phyloP scores from a whole-genome alignment of 2,797 vertebrate genomes.

The Sebastes nivosus region DNA sequence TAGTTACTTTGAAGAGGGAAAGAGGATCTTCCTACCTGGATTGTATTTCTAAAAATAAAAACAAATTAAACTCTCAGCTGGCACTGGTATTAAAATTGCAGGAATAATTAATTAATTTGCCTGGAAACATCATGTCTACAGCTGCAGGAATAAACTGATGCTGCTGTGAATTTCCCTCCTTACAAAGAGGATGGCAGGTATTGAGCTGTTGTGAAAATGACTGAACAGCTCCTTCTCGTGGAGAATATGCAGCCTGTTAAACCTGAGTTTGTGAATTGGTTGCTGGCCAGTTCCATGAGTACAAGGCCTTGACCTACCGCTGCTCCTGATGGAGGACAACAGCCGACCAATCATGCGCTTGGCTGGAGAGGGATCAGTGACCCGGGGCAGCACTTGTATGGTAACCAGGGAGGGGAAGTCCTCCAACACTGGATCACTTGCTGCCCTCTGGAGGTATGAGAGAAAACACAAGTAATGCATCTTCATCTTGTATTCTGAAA shows the following conservation, averaged over 20 bases:
- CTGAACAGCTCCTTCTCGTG: conserved; percentile 7
- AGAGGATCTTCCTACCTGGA: neutral
- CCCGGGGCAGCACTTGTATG: conserved; percentile 91
- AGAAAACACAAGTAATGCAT: neutral
- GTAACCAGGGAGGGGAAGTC: conserved; percentile 93
- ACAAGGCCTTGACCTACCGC: conserved; percentile 83
- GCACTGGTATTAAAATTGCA: neutral
- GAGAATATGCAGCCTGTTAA: neutral
- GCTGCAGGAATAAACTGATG: neutral
- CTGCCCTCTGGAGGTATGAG: conserved; percentile 73
- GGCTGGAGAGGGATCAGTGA: conserved; percentile 90
- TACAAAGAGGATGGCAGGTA: too few species aligned
- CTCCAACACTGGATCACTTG: conserved; percentile 85
- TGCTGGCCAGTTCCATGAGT: neutral
- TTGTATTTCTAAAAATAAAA: neutral
- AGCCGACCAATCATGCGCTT: conserved; percentile 93
- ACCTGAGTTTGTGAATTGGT: neutral
- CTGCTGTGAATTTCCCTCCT: neutral
- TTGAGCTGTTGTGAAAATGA: neutral
- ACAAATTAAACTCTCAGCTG: neutral
- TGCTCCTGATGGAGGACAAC: conserved; percentile 89
- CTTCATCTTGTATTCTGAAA: neutral
- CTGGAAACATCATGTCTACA: neutral
- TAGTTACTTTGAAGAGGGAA: neutral
- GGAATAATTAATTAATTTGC: neutral